Evolutionary conservation across 1,140 invertebrate genomes (phyloP).

Genomic region (Drosophila bipectinata): DNA sequence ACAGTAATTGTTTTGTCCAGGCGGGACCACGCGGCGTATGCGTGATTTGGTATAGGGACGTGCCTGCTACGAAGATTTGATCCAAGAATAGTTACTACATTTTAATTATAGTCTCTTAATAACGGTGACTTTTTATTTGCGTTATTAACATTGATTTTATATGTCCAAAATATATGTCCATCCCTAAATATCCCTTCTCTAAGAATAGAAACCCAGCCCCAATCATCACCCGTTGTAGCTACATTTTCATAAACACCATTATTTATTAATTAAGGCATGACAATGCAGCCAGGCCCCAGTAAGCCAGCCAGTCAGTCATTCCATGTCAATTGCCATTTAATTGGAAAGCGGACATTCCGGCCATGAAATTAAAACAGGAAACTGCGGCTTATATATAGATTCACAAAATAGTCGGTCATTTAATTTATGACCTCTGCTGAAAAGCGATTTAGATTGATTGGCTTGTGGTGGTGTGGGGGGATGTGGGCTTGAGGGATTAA

Average conservation of each 20-base stretch:
- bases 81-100: neutral
- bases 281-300: constrained; percentile 18
- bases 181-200: neutral
- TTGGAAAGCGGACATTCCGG: constrained; percentile 51
- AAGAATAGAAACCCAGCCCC: constrained; percentile 4
- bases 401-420: constrained; percentile 31
- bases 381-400: neutral
- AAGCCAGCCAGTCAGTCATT: constrained; percentile 33
- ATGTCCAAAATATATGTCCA: neutral
- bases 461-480: neutral
- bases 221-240: constrained; percentile 59
- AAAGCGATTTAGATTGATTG: constrained; percentile 80
- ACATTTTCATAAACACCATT: constrained; percentile 73
- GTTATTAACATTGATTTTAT: too few relatives aligned
- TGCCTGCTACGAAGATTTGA: neutral
- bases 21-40: constrained; percentile 59
- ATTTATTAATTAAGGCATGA: constrained; percentile 67
- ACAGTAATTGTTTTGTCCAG: constrained; percentile 52
- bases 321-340: constrained; percentile 49
- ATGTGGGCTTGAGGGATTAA: constrained; percentile 46
- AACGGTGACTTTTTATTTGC: too few relatives aligned
- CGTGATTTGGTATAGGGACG: constrained; percentile 36
- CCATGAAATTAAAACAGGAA: constrained; percentile 26
- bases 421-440: constrained; percentile 62
- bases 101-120: neutral